A percentile compares a stretch with the other conserved stretches of the same genome.
phyloP scores from a whole-genome alignment of 2,797 vertebrate species.

The Myiothlypis coronata region DNA sequence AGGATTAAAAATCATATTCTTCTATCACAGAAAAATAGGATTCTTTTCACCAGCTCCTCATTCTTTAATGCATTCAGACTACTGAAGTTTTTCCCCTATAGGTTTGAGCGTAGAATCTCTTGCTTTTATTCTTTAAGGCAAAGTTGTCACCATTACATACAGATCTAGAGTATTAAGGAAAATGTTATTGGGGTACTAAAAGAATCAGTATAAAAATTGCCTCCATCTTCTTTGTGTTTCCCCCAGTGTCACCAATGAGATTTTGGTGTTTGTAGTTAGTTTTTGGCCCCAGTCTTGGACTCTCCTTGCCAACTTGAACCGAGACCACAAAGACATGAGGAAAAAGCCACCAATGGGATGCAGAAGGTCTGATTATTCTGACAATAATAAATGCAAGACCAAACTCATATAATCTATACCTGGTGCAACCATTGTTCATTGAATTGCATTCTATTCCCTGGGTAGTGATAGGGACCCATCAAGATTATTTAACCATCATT shows the following conservation, averaged over 20 bases:
- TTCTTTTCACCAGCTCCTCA: not conserved
- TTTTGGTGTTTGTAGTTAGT: not conserved
- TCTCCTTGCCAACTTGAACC: not conserved
- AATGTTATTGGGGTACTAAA: not conserved
- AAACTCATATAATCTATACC: not conserved
- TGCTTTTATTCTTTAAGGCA: not conserved
- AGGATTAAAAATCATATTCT: not conserved
- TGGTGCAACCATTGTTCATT: not conserved
- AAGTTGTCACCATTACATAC: not conserved
- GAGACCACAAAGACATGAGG: not conserved
- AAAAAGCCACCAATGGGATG: not conserved
- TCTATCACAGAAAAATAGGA: not conserved
- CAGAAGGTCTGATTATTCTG: not conserved
- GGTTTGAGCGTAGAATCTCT: not conserved
- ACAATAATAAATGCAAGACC: not conserved
- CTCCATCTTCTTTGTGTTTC: not conserved
- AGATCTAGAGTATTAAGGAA: not conserved
- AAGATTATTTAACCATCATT: not conserved
- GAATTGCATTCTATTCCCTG: not conserved
- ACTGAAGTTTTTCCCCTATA: not conserved
- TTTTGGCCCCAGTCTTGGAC: not conserved
- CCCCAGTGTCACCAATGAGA: not conserved
- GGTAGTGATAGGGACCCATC: not conserved
- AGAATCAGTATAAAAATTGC: not conserved
- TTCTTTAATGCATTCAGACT: not conserved